Evolutionary conservation across 2,113 vertebrate species (phyloP).

Genomic region (Ciconia maguari): DNA sequence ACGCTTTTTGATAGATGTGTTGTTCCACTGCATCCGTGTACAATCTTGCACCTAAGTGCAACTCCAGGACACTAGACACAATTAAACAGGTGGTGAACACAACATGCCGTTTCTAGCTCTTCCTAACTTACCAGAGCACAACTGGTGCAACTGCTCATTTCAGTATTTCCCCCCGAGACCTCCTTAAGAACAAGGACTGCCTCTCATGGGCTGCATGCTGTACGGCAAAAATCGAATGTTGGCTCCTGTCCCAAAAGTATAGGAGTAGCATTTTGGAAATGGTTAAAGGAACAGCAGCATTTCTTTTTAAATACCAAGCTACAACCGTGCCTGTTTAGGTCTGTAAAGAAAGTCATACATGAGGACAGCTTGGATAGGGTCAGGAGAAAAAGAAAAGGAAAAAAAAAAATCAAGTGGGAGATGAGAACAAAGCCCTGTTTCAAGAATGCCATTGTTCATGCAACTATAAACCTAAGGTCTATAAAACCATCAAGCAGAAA

Average conservation of each 20-base stretch:
- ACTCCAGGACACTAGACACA: background rate
- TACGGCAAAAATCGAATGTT: background rate
- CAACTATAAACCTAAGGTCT: slow-evolving; percentile 44
- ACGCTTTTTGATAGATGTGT: background rate
- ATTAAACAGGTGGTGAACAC: background rate
- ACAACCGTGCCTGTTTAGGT: background rate
- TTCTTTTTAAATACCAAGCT: background rate
- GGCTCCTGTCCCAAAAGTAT: background rate
- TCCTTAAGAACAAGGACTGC: slow-evolving; percentile 21
- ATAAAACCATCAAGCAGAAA: slow-evolving; percentile 54
- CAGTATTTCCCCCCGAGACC: background rate
- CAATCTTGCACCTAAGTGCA: background rate
- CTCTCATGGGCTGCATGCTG: background rate
- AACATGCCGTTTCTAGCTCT: background rate
- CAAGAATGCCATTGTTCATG: slow-evolving; percentile 2
- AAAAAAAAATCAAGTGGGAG: background rate
- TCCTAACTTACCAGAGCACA: background rate
- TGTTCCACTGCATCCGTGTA: background rate
- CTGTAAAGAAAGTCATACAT: background rate
- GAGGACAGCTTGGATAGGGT: background rate
- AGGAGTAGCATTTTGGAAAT: background rate
- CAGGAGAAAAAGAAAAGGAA: background rate
- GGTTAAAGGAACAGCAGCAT: slow-evolving; percentile 35
- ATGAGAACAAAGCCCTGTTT: slow-evolving; percentile 10
- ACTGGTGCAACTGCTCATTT: background rate